Conservation (phyloP, 2,113 vertebrate species). For the Rattus rattus region DNA sequence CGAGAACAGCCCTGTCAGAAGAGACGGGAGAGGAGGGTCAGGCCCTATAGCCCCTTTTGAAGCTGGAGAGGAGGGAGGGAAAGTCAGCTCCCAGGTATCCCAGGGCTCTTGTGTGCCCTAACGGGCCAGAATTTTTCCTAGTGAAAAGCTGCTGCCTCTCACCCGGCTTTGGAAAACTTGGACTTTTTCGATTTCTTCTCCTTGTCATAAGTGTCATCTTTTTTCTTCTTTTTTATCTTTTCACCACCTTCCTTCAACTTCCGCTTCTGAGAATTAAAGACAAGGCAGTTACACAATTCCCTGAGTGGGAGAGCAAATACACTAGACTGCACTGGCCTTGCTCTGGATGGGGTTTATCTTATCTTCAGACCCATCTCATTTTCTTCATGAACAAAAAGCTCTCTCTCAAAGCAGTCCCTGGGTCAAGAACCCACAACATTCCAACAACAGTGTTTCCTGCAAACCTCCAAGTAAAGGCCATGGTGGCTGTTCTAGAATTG, state of each 20-base stretch:
- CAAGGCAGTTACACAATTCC: conserved; percentile 39
- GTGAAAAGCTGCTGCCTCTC: conserved; percentile 78
- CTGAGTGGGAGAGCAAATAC: conserved; percentile 59
- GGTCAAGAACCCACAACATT: background rate
- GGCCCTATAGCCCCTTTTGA: conserved; percentile 42
- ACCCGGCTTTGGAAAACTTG: conserved; percentile 90
- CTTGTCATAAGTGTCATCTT: conserved; percentile 87
- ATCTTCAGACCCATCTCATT: background rate
- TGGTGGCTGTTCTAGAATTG: background rate
- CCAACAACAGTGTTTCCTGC: conserved; percentile 22
- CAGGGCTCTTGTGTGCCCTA: conserved; percentile 25
- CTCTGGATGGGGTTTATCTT: background rate
- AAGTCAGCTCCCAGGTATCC: conserved; percentile 54
- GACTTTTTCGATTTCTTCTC: conserved; percentile 90
- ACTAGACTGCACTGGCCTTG: conserved; percentile 63
- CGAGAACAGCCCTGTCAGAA: background rate
- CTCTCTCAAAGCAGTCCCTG: background rate
- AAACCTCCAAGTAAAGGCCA: conserved; percentile 30
- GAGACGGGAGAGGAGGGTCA: conserved; percentile 1
- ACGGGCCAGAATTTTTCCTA: conserved; percentile 47
- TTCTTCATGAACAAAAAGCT: conserved; percentile 16
- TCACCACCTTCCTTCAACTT: conserved; percentile 90
- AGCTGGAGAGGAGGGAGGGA: conserved; percentile 43
- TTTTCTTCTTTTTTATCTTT: conserved; percentile 91
- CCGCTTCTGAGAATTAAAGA: conserved; percentile 89